Conservation (phyloP, 2,113 vertebrate species). For the Grus americana region DNA sequence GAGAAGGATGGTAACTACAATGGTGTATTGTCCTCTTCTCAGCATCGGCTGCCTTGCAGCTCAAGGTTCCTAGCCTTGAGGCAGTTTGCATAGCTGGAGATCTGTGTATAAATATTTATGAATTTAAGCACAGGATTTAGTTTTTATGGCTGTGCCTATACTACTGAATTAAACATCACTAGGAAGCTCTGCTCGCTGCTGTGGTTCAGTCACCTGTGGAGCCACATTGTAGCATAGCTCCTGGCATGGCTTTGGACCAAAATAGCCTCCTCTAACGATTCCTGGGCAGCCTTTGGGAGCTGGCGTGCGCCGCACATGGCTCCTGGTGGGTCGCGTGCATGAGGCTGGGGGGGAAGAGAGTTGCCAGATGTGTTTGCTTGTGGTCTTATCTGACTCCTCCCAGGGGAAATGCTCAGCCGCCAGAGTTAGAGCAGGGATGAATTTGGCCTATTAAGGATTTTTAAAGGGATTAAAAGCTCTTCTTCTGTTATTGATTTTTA, state of each 20-base stretch:
- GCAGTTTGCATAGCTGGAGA: fast-evolving
- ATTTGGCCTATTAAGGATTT: background rate
- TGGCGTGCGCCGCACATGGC: fast-evolving
- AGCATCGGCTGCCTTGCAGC: background rate
- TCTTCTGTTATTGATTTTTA: background rate
- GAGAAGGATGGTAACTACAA: background rate
- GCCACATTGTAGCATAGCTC: no score
- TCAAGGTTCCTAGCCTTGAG: background rate
- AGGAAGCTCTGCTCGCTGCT: background rate
- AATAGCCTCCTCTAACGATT: background rate
- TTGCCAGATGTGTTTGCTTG: background rate
- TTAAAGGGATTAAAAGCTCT: background rate
- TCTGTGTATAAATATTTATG: background rate
- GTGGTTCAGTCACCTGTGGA: background rate
- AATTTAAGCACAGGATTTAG: background rate
- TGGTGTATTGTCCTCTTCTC: background rate
- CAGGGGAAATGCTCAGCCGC: background rate
- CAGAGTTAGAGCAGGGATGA: background rate
- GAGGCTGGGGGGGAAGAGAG: background rate
- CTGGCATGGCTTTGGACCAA: background rate
- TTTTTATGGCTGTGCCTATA: background rate
- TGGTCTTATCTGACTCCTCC: background rate
- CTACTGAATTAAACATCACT: background rate
- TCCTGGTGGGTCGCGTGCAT: fast-evolving
- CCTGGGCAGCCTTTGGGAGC: background rate